Percentiles rank a stretch among this genome's conserved stretches.
phyloP scores from a whole-genome alignment of 2,797 vertebrate species.

The Fundulus diaphanus region DNA sequence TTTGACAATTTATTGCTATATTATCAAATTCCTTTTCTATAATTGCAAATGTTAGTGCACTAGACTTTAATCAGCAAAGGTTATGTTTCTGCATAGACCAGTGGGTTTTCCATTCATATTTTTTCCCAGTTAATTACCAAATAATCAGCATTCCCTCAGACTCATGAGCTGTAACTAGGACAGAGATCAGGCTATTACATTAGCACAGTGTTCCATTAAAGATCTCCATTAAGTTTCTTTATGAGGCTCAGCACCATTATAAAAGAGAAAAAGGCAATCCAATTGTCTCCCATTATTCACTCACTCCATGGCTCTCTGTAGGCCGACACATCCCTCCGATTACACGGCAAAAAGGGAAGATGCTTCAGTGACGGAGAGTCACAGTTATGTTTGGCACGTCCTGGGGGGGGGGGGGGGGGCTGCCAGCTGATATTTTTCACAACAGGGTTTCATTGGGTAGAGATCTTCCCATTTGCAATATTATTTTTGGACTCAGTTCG shows the following conservation, averaged over 20 bases:
- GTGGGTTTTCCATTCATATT: conserved; percentile 43
- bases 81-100: conserved; percentile 21
- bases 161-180: conserved; percentile 50
- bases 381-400: conserved; percentile 2
- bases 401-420: neutral
- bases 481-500: neutral
- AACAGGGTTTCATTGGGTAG: neutral
- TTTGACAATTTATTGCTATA: conserved; percentile 3
- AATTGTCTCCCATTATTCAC: conserved; percentile 53
- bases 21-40: neutral
- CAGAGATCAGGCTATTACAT: conserved; percentile 50
- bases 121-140: conserved; percentile 57
- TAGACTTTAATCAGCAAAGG: conserved; percentile 11
- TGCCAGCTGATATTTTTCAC: neutral
- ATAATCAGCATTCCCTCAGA: conserved; percentile 57
- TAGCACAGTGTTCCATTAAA: conserved; percentile 38
- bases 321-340: conserved; percentile 13
- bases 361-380: conserved; percentile 34
- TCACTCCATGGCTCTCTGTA: neutral
- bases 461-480: neutral
- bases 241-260: conserved; percentile 45
- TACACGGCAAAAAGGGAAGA: neutral
- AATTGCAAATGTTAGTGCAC: neutral
- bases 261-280: conserved; percentile 44
- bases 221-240: conserved; percentile 55